A percentile compares a stretch with the other conserved stretches of the same genome.
These are phyloP conservation scores for Himantopus leucocephalus DNA, from an alignment of 2,113 vertebrate genomes.

Conservation along the genomic window DNA sequence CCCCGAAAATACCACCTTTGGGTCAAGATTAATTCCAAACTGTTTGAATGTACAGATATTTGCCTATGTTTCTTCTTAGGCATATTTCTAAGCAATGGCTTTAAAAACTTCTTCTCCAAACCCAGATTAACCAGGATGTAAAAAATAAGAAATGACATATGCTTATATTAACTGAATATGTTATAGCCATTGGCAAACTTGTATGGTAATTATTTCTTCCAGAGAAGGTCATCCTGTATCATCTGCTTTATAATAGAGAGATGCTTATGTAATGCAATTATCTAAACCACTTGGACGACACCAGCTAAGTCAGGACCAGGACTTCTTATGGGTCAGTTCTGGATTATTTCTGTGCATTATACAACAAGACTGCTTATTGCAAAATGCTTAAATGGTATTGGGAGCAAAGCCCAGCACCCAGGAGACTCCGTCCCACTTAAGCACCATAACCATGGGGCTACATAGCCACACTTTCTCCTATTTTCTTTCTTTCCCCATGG, in stretches of 20 bases:
- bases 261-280: conserved; percentile 27
- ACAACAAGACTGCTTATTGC: neutral
- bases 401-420: neutral
- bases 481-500: neutral
- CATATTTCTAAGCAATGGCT: neutral
- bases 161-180: neutral
- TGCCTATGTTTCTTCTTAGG: neutral
- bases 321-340: conserved; percentile 12
- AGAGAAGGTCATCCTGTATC: neutral
- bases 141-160: conserved; percentile 1
- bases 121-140: neutral
- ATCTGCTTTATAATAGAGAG: neutral
- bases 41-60: neutral
- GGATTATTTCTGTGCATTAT: neutral
- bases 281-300: neutral
- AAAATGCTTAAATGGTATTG: neutral
- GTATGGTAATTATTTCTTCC: conserved; percentile 9
- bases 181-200: neutral
- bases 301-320: neutral
- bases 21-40: neutral
- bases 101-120: neutral
- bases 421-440: neutral
- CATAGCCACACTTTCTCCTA: neutral
- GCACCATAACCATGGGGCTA: neutral
- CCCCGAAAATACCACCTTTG: neutral